Base-by-base conservation (phyloP, 2,113 vertebrate species). In the Callocephalon fimbriatum region DNA sequence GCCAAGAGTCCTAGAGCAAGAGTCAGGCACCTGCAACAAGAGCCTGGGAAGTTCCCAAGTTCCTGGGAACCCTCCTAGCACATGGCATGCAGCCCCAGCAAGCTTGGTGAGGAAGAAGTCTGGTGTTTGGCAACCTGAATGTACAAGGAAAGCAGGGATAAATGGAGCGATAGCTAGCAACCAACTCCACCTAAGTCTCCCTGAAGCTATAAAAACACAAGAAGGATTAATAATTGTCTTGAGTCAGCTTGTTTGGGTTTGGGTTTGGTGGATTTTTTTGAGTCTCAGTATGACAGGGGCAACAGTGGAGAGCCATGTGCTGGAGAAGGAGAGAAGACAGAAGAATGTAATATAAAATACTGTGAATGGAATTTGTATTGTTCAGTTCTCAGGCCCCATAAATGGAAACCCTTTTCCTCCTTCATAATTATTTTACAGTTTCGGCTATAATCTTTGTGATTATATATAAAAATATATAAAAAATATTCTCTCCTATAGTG, bases 131-230 rank as follows among this genome's bases (percentile, higher is more conserved):
- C 70, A 95, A 86, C 32, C 16, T 20, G 48, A 32, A 70, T 92
- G 83, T 92, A 85, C 68, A 93, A 96, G 90, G 67, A 80, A 17
- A 54, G 25, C 2, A 0, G 5, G 85, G 25, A 79, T 88, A 66
- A 94, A 62, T 0, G 1, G 72, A 82, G 74, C 0, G 0, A 40
- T 11, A 68, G 26, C 16, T 23, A 8, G 22, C 44, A 76, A 80
- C 38, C 53, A 70, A 1, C 53, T 66, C 68, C 22, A 12, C 1
- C 2, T 25, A 67, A 63, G 25, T 58, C 45, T 66, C 74, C 88
- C 93, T 73, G 85, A 51, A 93, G 92, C 59, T 94, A 83, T 72
- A 15, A 29, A 96, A 94, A 95, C 21, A 37, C 31, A 78, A 48
- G 56, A 61, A 87, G 25, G n/a, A 86, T 72, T 88, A 58, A 62